A percentile compares a stretch with the other conserved stretches of the same genome.
These are phyloP conservation scores for Pelusios castaneus DNA, from an alignment of 2,113 vertebrate species.

Conservation along the genomic window DNA sequence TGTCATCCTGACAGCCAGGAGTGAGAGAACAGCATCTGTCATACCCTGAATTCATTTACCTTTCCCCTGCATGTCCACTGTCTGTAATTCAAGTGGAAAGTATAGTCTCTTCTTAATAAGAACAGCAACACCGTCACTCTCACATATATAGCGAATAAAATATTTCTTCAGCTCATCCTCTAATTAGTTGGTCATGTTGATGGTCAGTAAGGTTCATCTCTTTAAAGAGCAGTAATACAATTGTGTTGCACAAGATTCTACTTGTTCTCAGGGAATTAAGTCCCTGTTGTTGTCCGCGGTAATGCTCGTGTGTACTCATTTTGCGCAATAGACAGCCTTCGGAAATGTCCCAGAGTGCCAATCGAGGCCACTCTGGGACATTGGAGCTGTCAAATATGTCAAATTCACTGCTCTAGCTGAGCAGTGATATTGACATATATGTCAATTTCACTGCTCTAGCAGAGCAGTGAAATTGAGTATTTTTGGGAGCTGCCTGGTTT, in stretches of 20 bases:
- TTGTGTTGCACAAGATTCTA: background rate
- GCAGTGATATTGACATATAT: too few relatives aligned
- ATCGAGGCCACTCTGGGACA: too few relatives aligned
- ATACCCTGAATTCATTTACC: background rate
- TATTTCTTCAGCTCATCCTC: constrained; percentile 8
- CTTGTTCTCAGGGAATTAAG: background rate
- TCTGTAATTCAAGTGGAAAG: background rate
- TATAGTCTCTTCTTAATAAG: background rate
- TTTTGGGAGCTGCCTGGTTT: too few relatives aligned
- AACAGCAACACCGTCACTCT: constrained; percentile 27
- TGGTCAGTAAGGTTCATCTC: background rate
- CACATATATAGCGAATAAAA: background rate
- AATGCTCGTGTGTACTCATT: too few relatives aligned
- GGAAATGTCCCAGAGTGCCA: too few relatives aligned
- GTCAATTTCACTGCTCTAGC: too few relatives aligned
- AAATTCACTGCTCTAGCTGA: too few relatives aligned
- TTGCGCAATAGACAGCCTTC: too few relatives aligned
- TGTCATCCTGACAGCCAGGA: background rate
- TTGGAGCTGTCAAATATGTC: too few relatives aligned
- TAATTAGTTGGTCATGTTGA: background rate
- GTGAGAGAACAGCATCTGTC: background rate
- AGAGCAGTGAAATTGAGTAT: too few relatives aligned
- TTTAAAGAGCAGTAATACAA: background rate
- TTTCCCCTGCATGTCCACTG: background rate
- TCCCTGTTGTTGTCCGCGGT: too few relatives aligned